Evolutionary conservation across 2,888 invertebrate genomes (phyloP).

Genomic region (Heliconius hortense): DNA sequence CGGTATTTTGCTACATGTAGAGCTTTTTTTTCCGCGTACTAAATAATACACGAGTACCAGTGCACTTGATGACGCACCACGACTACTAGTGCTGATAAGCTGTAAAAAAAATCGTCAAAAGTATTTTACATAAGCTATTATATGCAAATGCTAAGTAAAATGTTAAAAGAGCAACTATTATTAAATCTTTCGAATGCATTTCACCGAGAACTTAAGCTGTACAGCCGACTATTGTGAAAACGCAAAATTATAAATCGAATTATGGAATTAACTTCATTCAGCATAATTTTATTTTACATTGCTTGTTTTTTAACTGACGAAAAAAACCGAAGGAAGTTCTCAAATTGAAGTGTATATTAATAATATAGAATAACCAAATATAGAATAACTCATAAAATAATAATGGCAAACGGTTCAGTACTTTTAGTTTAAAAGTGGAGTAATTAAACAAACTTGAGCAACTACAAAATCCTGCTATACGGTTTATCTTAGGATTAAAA

Average conservation of each 20-base stretch:
- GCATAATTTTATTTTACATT: slow-evolving; percentile 13
- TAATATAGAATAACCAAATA: no score
- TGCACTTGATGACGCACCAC: not conserved
- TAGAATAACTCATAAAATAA: no score
- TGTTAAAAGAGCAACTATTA: slow-evolving; percentile 23
- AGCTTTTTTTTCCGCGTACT: no score
- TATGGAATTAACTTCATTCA: slow-evolving; percentile 21
- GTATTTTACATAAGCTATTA: slow-evolving; percentile 18
- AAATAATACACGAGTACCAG: no score
- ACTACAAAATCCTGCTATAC: no score
- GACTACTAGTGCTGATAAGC: not conserved
- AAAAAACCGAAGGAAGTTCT: not conserved
- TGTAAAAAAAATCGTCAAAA: slow-evolving; percentile 5
- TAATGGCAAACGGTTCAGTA: no score
- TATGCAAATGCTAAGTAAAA: slow-evolving; percentile 22
- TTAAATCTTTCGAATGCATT: slow-evolving; percentile 24
- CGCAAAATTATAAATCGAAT: slow-evolving; percentile 21
- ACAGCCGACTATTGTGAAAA: slow-evolving; percentile 23
- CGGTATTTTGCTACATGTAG: no score
- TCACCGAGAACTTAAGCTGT: slow-evolving; percentile 19
- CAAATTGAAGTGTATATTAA: not conserved
- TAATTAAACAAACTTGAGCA: no score
- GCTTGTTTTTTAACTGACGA: not conserved
- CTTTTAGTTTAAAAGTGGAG: no score
- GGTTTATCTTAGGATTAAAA: no score